Evolutionary conservation across 2,888 invertebrate species (phyloP), one percentile per base, ranked within the genome.

Genomic region (Rhingia campestris): DNA sequence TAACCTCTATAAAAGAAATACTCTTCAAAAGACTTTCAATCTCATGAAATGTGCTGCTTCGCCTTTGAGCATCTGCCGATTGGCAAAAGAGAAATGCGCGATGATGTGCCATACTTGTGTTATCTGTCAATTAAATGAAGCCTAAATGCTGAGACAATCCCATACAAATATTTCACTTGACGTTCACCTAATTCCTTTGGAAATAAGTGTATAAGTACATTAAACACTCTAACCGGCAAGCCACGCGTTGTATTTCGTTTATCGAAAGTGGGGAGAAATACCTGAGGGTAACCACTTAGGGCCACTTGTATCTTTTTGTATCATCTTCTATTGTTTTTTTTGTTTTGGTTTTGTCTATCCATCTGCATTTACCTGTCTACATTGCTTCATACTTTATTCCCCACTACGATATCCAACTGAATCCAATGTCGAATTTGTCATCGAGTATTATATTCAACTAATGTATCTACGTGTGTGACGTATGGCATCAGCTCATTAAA

Each of bases 141-240:
- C 53, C 53, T 32, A 22, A 53, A 43, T 51, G 14, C 30, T 51
- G 30, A 73, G 35, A 74, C 64, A 56, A 56, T 56, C 49, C 56
- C 56, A 47, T 54, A 35, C 4, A 63, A 39, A 73, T 54, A 54
- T 63, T 54, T 12, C 54, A 64, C 64, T 74, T 56, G 56, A 74
- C 74, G 64, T 56, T 74, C 74, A 74, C 74, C 74, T 74, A 58
- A 74, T 74, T 74, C 64, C 74, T 56, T 66, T 74, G 58, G 49
- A 74, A 66, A 56, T 49, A 33, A 14, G 47, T 64, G 64, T 41
- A n/a, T n/a, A 74, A 66, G 74, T 74, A 49, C 22, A 33, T 9
- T 49, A 64, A 49, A 74, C 56, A 66, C 49, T 58, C 35, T 58
- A 47, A n/a, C 49, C 56, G 22, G 22, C 22, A 37, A 14, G 12